Conservation (phyloP, 2,888 invertebrate genomes). For the Aphidoletes aphidimyza region DNA sequence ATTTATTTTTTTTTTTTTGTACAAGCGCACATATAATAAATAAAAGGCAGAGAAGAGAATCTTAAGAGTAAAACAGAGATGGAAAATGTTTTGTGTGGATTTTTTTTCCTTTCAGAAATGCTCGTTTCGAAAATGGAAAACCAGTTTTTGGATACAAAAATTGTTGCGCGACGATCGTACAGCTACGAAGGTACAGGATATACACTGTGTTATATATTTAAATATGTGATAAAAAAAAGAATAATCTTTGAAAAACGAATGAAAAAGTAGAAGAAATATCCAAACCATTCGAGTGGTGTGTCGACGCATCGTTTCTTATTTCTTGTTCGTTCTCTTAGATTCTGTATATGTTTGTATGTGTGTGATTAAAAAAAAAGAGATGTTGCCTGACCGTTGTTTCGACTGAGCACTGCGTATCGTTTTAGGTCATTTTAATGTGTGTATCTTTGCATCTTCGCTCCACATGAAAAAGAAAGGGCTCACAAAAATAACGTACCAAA, state of each 20-base stretch:
- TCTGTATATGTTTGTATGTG: not conserved
- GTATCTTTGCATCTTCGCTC: constrained; percentile 41
- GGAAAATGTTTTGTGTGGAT: constrained; percentile 20
- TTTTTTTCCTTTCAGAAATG: constrained; percentile 43
- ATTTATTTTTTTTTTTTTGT: not conserved
- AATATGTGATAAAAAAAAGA: constrained; percentile 45
- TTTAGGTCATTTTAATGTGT: constrained; percentile 33
- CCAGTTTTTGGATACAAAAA: constrained; percentile 32
- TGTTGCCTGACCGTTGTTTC: constrained; percentile 25
- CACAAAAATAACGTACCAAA: not conserved
- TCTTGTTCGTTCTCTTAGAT: not conserved
- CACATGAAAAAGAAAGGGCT: constrained; percentile 46
- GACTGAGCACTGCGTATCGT: constrained; percentile 45
- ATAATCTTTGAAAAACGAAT: constrained; percentile 37
- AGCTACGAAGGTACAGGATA: constrained; percentile 47
- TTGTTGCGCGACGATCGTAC: constrained; percentile 26
- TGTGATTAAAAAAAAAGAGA: no score
- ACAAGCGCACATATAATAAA: constrained; percentile 18
- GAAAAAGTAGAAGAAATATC: constrained; percentile 24
- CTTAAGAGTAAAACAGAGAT: constrained; percentile 22
- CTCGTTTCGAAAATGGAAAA: constrained; percentile 25
- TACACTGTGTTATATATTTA: constrained; percentile 26
- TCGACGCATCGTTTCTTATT: not conserved
- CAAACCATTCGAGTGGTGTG: constrained; percentile 12
- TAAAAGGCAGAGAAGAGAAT: not conserved